Conservation (phyloP, 2,888 invertebrate genomes). For the Ophion obscuratus region DNA sequence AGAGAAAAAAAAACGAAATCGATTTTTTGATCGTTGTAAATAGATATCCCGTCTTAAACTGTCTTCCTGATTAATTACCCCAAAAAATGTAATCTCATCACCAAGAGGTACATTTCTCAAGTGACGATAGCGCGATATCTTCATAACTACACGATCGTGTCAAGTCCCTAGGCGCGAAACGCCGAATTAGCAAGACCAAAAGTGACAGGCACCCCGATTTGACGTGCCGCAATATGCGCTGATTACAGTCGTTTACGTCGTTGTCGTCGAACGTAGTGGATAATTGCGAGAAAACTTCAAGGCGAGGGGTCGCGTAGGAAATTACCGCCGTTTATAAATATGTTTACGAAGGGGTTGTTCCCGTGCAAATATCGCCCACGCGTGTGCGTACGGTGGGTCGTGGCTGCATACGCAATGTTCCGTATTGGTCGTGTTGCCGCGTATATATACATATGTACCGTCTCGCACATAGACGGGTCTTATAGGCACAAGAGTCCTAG, state of each 20-base stretch:
- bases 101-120: too few species aligned
- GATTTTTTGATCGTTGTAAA: too few species aligned
- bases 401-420: background rate
- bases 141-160: background rate
- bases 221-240: background rate
- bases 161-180: background rate
- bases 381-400: background rate
- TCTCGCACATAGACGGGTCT: slow-evolving; percentile 24
- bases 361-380: background rate
- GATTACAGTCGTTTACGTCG: background rate
- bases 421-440: background rate
- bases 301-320: slow-evolving; percentile 38
- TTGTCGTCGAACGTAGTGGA: background rate
- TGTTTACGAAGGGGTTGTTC: background rate
- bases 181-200: background rate
- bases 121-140: background rate
- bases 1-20: too few species aligned
- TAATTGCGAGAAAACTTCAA: slow-evolving; percentile 42
- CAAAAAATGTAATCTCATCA: too few species aligned
- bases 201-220: background rate
- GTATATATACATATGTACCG: background rate
- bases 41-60: too few species aligned
- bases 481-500: slow-evolving; percentile 64
- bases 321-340: slow-evolving; percentile 55
- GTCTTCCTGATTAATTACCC: too few species aligned